Conservation (phyloP, 2,888 invertebrate genomes). For the Dicyrtoma fusca region DNA sequence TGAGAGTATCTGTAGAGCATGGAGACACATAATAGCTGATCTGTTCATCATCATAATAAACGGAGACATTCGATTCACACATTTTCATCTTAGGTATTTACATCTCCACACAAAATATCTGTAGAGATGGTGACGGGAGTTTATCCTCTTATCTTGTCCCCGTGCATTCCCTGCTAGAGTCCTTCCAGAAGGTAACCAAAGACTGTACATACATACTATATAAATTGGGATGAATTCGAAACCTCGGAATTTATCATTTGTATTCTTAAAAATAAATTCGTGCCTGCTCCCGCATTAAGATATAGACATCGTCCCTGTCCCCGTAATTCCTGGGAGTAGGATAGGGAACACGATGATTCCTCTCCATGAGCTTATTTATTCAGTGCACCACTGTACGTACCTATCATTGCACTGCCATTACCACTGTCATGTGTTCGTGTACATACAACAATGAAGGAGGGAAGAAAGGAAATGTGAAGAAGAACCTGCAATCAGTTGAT, state of each 20-base stretch:
- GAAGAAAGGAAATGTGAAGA: slow-evolving; percentile 24
- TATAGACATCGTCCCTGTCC: background rate
- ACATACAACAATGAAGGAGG: background rate
- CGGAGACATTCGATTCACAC: slow-evolving; percentile 8
- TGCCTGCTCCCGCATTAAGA: slow-evolving; percentile 37
- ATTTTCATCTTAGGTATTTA: background rate
- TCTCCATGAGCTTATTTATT: no score
- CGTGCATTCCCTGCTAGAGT: background rate
- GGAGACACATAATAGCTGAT: no score
- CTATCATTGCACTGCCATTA: no score
- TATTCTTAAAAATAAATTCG: no score
- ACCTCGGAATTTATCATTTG: no score
- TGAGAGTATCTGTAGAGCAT: no score
- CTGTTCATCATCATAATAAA: background rate
- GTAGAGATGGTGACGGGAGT: slow-evolving; percentile 7
- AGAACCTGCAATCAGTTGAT: slow-evolving; percentile 41
- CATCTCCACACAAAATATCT: background rate
- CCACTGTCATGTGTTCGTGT: no score
- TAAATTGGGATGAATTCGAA: no score
- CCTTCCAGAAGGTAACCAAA: no score
- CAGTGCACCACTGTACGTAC: no score
- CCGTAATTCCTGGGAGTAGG: background rate
- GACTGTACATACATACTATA: no score
- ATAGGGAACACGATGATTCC: no score
- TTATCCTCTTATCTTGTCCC: slow-evolving; percentile 31